These are phyloP conservation scores for Cnemophilus loriae DNA, from an alignment of 2,113 vertebrate genomes.

Conservation along the genomic window DNA sequence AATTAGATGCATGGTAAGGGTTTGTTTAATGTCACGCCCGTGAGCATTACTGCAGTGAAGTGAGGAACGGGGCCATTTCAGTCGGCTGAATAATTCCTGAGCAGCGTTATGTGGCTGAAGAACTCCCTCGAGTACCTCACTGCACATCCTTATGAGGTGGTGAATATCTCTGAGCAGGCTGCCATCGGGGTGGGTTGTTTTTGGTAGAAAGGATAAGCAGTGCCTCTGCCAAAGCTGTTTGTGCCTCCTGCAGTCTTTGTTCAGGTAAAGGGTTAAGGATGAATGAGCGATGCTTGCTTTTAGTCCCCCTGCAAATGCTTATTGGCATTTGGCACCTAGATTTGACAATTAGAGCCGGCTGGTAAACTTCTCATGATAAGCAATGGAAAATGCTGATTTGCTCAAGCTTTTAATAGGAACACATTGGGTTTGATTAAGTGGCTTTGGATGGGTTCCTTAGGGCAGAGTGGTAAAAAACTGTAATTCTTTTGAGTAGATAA, in stretches of 20 bases:
- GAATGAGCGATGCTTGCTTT: rapidly evolving
- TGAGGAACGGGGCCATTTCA: background rate
- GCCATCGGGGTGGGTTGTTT: background rate
- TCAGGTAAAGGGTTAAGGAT: background rate
- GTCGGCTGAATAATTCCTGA: background rate
- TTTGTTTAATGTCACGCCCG: constrained; percentile 22
- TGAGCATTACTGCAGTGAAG: background rate
- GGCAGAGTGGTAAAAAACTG: background rate
- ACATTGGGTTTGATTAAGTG: background rate
- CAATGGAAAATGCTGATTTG: background rate
- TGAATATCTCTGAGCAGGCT: background rate
- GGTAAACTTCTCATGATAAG: constrained; percentile 18
- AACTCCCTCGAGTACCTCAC: background rate
- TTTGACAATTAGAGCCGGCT: background rate
- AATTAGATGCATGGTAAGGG: constrained; percentile 23
- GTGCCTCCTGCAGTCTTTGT: background rate
- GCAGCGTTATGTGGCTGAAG: background rate
- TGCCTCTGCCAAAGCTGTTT: background rate
- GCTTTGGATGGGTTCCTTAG: background rate
- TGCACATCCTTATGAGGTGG: background rate
- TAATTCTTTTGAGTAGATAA: background rate
- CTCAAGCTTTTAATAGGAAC: background rate
- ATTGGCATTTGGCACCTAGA: background rate
- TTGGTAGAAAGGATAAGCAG: background rate
- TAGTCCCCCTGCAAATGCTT: background rate